Evolutionary conservation across 2,113 vertebrate genomes (phyloP), one percentile per base, ranked within the genome.

Genomic region (Upupa epops): DNA sequence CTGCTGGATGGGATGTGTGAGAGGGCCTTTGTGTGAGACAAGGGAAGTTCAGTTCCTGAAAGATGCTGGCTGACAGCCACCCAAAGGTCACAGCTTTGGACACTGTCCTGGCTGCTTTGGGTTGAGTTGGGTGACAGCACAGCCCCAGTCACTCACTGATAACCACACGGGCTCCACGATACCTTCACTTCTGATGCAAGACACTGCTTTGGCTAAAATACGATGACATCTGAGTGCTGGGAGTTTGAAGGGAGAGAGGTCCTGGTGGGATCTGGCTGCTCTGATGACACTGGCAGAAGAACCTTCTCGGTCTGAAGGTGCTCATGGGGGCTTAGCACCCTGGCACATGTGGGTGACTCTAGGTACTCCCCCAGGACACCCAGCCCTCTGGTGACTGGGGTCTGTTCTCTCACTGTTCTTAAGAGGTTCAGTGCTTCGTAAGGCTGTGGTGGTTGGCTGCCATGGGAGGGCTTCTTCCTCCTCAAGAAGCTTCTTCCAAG

Each of bases 1-100:
- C 0, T 0, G 48, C 7, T 45, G 54, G 32, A 37, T 32, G 65
- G 28, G 55, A 54, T 42, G 26, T 0, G 0, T 59, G 37, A 74
- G 34, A 34, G 34, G 31, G 12, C 4, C 20, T 24, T 77, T 71
- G 51, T 1, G 0, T 26, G 61, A 77, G 26, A 49, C 58, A 61
- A 56, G 52, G 52, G 29, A 34, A 66, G 56, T 22, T 52, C 49
- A 17, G 0, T 58, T 90, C 77, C 91, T 82, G 84, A 49, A 61
- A 45, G 45, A 26, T 64, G 56, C 56, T 86, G 83, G 42, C 52
- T 83, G 58, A 29, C 40, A 81, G 60, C 20, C 40, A 56, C 45
- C n/a, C 58, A 52, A 74, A 74, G 52, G 45, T 19, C 58, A 54
- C 36, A 31, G 36, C 20, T 71, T 31, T 84, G 83, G 45, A 16